phyloP scores from a whole-genome alignment of 2,113 vertebrate species.

The Tyto alba region DNA sequence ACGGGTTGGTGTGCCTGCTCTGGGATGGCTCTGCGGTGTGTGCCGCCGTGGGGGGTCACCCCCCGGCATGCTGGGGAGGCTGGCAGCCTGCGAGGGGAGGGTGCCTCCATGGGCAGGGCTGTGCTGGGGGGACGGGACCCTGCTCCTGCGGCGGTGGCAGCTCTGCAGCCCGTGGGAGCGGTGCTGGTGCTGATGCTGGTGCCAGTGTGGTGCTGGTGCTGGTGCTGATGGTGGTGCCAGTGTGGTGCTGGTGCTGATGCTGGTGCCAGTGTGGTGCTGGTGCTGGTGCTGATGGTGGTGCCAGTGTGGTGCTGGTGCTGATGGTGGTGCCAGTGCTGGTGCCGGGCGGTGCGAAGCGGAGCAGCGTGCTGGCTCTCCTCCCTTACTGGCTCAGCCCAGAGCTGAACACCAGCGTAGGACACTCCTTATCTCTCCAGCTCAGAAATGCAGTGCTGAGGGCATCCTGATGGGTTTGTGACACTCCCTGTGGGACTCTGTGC shows the following conservation, averaged over 20 bases:
- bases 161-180: accelerated
- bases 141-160: background rate
- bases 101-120: accelerated
- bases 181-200: background rate
- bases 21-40: accelerated
- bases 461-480: constrained; percentile 58
- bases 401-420: background rate
- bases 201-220: no score
- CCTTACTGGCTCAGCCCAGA: background rate
- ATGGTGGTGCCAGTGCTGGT: no score
- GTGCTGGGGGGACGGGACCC: accelerated
- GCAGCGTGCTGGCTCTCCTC: background rate
- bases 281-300: no score
- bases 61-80: accelerated
- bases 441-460: constrained; percentile 5
- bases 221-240: no score
- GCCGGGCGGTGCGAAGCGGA: background rate
- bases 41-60: background rate
- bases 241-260: no score
- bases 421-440: constrained; percentile 41
- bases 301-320: no score
- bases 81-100: background rate
- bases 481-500: constrained; percentile 1
- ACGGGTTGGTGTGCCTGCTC: background rate
- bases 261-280: no score